Conservation (phyloP, 2,888 invertebrate genomes). For the Cheilosia impressa region DNA sequence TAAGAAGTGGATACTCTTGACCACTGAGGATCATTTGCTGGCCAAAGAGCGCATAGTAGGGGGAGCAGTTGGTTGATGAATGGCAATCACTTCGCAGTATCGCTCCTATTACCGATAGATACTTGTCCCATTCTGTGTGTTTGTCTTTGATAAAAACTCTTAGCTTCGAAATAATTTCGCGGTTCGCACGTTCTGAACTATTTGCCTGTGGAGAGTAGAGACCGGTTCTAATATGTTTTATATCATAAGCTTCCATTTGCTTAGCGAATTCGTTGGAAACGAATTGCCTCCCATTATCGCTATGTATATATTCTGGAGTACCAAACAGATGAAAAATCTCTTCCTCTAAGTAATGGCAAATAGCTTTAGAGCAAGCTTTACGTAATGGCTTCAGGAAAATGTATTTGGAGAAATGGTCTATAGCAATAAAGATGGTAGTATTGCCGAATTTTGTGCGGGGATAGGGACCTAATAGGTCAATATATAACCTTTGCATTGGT, state of each 20-base stretch:
- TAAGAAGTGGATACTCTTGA: not conserved
- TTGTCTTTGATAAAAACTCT: not conserved
- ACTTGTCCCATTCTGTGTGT: not conserved
- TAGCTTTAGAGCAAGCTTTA: not conserved
- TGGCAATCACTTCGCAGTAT: not conserved
- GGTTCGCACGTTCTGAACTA: constrained; percentile 4
- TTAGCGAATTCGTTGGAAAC: not conserved
- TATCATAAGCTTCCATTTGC: not conserved
- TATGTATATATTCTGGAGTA: not conserved
- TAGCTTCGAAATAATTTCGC: constrained; percentile 2
- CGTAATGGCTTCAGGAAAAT: constrained; percentile 37
- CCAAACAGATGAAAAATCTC: not conserved
- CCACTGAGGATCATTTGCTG: not conserved
- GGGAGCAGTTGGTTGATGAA: not conserved
- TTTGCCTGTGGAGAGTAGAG: not conserved
- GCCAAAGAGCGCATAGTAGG: not conserved
- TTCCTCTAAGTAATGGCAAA: not conserved
- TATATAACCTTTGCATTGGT: not conserved
- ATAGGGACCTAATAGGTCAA: not conserved
- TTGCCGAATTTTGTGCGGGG: not conserved
- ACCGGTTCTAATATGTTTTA: not conserved
- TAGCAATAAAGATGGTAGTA: not conserved
- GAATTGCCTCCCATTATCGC: not conserved
- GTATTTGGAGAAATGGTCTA: constrained; percentile 35
- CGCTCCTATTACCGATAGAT: not conserved